Evolutionary conservation across 2,888 invertebrate genomes (phyloP).

Genomic region (Tetropium fuscum): DNA sequence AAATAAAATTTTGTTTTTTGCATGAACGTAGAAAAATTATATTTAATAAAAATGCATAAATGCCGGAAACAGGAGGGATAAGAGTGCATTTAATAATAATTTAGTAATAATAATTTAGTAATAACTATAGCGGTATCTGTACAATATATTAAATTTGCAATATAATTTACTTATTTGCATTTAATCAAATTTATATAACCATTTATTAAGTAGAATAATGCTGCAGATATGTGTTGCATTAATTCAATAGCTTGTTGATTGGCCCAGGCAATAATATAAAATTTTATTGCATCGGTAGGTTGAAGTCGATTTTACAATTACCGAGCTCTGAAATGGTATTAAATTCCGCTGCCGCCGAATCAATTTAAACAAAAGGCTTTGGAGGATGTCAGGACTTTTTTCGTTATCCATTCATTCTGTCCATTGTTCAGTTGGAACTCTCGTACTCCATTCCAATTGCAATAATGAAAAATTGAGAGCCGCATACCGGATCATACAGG

Average conservation of each 20-base stretch:
- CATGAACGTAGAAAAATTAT: too few relatives aligned
- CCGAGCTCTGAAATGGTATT: constrained; percentile 60
- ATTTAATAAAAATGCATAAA: too few relatives aligned
- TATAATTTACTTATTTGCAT: too few relatives aligned
- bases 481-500: constrained; percentile 23
- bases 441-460: constrained; percentile 35
- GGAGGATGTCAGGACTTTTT: constrained; percentile 57
- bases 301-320: constrained; percentile 59
- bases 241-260: constrained; percentile 29
- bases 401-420: constrained; percentile 53
- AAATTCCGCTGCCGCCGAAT: constrained; percentile 62
- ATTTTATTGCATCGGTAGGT: constrained; percentile 42
- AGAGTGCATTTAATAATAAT: too few relatives aligned
- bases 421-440: constrained; percentile 47
- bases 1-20: too few relatives aligned
- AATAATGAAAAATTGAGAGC: constrained; percentile 24
- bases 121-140: too few relatives aligned
- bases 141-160: too few relatives aligned
- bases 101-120: too few relatives aligned
- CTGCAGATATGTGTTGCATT: too few relatives aligned
- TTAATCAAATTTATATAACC: too few relatives aligned
- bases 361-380: constrained; percentile 63
- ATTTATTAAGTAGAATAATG: too few relatives aligned
- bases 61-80: too few relatives aligned
- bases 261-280: constrained; percentile 36